phyloP scores from a whole-genome alignment of 2,888 invertebrate species.

The Thereva unica region DNA sequence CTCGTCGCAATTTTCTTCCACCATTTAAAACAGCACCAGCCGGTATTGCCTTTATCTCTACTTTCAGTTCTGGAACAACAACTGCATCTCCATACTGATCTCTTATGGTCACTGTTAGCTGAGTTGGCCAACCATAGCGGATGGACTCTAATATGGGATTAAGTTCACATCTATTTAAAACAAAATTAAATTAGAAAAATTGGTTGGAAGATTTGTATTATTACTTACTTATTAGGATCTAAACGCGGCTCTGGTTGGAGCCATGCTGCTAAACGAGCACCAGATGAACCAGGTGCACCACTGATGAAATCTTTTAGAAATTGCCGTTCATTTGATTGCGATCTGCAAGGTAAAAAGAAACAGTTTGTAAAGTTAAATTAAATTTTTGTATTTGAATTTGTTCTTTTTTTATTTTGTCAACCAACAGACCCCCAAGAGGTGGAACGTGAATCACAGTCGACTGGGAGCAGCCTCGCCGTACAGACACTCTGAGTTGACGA shows the following conservation, averaged over 20 bases:
- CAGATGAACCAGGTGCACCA: conserved; percentile 81
- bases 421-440: too few species aligned
- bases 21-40: conserved; percentile 53
- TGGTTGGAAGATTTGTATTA: neutral
- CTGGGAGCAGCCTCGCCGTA: too few species aligned
- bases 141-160: conserved; percentile 71
- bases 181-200: neutral
- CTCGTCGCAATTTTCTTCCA: conserved; percentile 52
- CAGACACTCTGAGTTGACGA: too few species aligned
- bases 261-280: conserved; percentile 93
- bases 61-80: conserved; percentile 81
- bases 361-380: too few species aligned
- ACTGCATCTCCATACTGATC: conserved; percentile 93
- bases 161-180: conserved; percentile 74
- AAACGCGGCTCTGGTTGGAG: conserved; percentile 90
- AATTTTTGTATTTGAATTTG: too few species aligned
- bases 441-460: too few species aligned
- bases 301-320: conserved; percentile 92
- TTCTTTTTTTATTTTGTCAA: too few species aligned
- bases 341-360: conserved; percentile 60
- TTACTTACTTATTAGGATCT: conserved; percentile 67
- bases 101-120: conserved; percentile 77
- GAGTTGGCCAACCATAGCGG: conserved; percentile 82
- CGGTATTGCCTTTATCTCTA: conserved; percentile 58
- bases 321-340: conserved; percentile 86